phyloP scores from a whole-genome alignment of 2,888 invertebrate species.

The Galeruca laticollis region DNA sequence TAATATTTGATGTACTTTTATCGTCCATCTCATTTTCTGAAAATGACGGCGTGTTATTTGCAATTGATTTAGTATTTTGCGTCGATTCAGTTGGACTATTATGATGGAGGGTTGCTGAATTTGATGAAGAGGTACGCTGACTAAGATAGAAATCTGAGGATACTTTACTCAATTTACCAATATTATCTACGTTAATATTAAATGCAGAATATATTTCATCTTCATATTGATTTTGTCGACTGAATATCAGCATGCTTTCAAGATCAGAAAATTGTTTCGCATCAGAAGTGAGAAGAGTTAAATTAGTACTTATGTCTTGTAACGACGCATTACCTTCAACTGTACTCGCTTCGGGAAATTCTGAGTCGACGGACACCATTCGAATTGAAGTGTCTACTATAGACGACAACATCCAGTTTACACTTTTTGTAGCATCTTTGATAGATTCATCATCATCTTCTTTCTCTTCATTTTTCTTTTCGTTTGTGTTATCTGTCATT shows the following conservation, averaged over 20 bases:
- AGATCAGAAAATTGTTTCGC: not conserved
- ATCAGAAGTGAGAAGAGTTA: not conserved
- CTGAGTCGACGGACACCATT: not conserved
- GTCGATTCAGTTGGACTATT: not conserved
- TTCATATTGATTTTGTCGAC: not conserved
- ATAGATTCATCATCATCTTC: not conserved
- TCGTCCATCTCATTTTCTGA: not conserved
- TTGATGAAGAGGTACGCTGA: not conserved
- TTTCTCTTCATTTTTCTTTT: not conserved
- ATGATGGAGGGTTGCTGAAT: not conserved
- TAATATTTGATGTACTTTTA: not conserved
- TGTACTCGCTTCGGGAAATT: not conserved
- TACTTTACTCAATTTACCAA: not conserved
- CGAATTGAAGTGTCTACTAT: not conserved
- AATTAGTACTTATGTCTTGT: not conserved
- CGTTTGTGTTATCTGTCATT: not conserved
- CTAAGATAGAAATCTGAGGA: not conserved
- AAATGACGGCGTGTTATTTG: too few relatives aligned
- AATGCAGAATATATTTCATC: not conserved
- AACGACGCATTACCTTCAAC: not conserved
- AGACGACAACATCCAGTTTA: not conserved
- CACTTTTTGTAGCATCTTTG: not conserved
- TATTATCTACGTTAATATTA: not conserved
- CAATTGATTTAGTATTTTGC: too few relatives aligned
- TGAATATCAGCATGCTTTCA: conserved; percentile 5